These are phyloP conservation scores for Drosophila demipolita DNA, from an alignment of 2,888 invertebrate species.

Conservation along the genomic window DNA sequence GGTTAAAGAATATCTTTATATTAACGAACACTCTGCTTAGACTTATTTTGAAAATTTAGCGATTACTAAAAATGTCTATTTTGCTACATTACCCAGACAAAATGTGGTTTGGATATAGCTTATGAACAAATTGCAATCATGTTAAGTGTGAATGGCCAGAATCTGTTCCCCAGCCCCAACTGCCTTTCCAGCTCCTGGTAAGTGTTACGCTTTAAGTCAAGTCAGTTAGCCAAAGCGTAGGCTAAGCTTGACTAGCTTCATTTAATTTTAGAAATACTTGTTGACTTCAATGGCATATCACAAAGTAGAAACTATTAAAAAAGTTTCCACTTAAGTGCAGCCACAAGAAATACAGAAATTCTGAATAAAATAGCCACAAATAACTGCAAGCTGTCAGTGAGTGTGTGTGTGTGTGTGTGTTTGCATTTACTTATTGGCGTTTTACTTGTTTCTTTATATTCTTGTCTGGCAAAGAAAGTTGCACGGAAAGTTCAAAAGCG, in stretches of 20 bases:
- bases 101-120: not conserved
- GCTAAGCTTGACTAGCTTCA: not conserved
- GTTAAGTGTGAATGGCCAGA: not conserved
- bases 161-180: not conserved
- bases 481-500: conserved; percentile 47
- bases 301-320: conserved; percentile 34
- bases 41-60: not conserved
- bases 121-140: not conserved
- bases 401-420: not conserved
- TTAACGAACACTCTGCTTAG: not conserved
- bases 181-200: not conserved
- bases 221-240: not conserved
- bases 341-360: conserved; percentile 16
- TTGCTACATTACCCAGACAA: not conserved
- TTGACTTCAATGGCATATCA: conserved; percentile 5
- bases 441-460: conserved; percentile 51
- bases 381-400: conserved; percentile 35
- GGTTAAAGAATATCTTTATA: not conserved
- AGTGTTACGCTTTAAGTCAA: not conserved
- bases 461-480: conserved; percentile 51
- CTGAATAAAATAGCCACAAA: conserved; percentile 39
- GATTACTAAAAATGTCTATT: not conserved
- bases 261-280: conserved; percentile 3
- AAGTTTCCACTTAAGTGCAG: conserved; percentile 45
- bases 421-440: conserved; percentile 44